Evolutionary conservation across 2,797 vertebrate genomes (phyloP).

Genomic region (Peromyscus nudipes): DNA sequence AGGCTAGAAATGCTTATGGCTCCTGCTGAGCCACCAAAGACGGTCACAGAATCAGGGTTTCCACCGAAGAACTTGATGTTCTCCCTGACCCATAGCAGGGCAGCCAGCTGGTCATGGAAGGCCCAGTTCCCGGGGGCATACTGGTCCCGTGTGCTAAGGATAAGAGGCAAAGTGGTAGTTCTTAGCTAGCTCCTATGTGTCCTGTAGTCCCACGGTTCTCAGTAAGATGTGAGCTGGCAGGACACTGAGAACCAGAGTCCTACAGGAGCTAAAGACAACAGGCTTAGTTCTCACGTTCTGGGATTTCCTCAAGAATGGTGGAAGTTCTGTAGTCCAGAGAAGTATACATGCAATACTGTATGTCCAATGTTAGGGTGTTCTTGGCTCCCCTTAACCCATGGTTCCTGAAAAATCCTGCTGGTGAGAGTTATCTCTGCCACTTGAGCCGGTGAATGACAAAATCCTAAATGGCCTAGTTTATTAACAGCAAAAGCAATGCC

Average conservation of each 20-base stretch:
- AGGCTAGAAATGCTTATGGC: slow-evolving; percentile 91
- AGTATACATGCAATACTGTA: background rate
- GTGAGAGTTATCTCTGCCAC: background rate
- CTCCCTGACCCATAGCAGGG: slow-evolving; percentile 91
- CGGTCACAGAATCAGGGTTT: slow-evolving; percentile 88
- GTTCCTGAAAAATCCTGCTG: background rate
- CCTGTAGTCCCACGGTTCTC: background rate
- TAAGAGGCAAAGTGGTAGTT: background rate
- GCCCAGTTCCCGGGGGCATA: slow-evolving; percentile 91
- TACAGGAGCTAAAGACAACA: background rate
- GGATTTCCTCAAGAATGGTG: background rate
- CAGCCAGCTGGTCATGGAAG: slow-evolving; percentile 91
- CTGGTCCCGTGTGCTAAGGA: slow-evolving; percentile 89
- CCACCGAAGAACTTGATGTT: slow-evolving; percentile 90
- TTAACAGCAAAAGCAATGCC: background rate
- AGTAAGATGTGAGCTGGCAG: background rate
- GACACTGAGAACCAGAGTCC: background rate
- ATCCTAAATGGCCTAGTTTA: background rate
- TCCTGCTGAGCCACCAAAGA: slow-evolving; percentile 92
- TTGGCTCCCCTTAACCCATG: background rate
- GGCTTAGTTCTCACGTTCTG: background rate
- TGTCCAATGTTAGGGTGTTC: background rate
- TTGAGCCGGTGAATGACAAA: background rate
- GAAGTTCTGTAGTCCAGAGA: background rate
- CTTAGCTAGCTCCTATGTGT: background rate